Percentiles rank a stretch among this genome's conserved stretches.
Conservation (phyloP, 2,888 invertebrate genomes). For the Ligdia adustata region DNA sequence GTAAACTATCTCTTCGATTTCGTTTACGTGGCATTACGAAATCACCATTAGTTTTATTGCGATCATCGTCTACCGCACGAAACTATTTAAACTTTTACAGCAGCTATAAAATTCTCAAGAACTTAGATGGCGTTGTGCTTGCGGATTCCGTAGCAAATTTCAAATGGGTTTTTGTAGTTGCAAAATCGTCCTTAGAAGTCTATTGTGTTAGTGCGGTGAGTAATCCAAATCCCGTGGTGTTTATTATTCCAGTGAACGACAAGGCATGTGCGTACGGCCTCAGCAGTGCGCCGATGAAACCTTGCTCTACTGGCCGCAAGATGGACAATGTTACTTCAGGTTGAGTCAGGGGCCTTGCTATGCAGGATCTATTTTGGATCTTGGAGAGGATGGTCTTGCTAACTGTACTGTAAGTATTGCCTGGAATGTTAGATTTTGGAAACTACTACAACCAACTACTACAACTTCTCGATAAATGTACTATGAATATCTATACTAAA, state of each 20-base stretch:
- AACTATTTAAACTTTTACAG: conserved; percentile 1
- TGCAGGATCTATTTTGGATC: conserved; percentile 87
- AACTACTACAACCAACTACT: too few species aligned
- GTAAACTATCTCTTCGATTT: conserved; percentile 12
- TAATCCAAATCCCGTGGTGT: conserved; percentile 25
- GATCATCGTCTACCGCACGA: background rate
- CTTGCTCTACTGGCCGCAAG: conserved; percentile 90
- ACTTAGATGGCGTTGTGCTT: too few species aligned
- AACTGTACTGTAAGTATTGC: conserved; percentile 85
- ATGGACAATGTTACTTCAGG: conserved; percentile 89
- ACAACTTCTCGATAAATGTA: too few species aligned
- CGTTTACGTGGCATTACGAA: conserved; percentile 11
- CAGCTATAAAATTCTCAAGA: background rate
- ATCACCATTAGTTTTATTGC: conserved; percentile 16
- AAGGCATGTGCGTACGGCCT: conserved; percentile 89
- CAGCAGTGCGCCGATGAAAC: conserved; percentile 86
- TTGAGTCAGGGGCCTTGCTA: conserved; percentile 90
- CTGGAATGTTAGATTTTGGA: too few species aligned
- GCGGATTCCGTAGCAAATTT: too few species aligned
- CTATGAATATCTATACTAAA: too few species aligned
- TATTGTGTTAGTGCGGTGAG: conserved; percentile 9
- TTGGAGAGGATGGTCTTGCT: conserved; percentile 85
- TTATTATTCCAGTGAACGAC: conserved; percentile 82
- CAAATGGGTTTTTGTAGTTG: conserved; percentile 8
- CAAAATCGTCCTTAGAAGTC: conserved; percentile 8